Conservation (phyloP, 2,888 invertebrate species). For the Euzophera pinguis region DNA sequence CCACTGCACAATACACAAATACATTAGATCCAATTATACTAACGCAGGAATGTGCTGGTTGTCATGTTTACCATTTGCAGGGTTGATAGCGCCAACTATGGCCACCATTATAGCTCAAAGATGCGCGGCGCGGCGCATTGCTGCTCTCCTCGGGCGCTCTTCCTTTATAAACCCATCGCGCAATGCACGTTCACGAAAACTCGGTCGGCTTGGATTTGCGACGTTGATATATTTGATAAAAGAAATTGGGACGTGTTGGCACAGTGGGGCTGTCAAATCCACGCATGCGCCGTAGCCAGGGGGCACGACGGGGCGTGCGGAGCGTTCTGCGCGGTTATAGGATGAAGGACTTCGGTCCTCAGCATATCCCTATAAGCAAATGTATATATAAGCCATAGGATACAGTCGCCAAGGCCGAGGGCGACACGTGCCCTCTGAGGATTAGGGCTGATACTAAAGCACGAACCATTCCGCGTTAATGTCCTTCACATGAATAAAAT, state of each 20-base stretch:
- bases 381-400: slow-evolving; percentile 24
- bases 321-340: slow-evolving; percentile 53
- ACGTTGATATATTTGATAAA: slow-evolving; percentile 36
- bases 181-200: slow-evolving; percentile 1
- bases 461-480: slow-evolving; percentile 14
- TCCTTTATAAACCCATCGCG: slow-evolving; percentile 5
- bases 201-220: slow-evolving; percentile 23
- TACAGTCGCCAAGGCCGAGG: slow-evolving; percentile 60
- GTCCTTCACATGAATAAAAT: slow-evolving; percentile 22
- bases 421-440: slow-evolving; percentile 45
- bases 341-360: slow-evolving; percentile 48
- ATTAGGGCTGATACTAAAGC: slow-evolving; percentile 18
- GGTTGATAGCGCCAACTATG: slow-evolving; percentile 62
- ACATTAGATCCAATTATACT: not conserved
- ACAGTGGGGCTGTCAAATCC: slow-evolving; percentile 55
- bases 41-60: slow-evolving; percentile 8
- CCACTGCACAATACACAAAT: slow-evolving; percentile 77
- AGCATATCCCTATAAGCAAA: slow-evolving; percentile 33
- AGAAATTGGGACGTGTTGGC: slow-evolving; percentile 62
- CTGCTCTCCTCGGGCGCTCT: slow-evolving; percentile 22
- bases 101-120: slow-evolving; percentile 64
- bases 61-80: slow-evolving; percentile 65
- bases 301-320: slow-evolving; percentile 70
- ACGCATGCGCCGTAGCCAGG: slow-evolving; percentile 58
- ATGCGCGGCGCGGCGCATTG: slow-evolving; percentile 35